phyloP scores from a whole-genome alignment of 2,113 vertebrate species.

The Lycocorax pyrrhopterus region DNA sequence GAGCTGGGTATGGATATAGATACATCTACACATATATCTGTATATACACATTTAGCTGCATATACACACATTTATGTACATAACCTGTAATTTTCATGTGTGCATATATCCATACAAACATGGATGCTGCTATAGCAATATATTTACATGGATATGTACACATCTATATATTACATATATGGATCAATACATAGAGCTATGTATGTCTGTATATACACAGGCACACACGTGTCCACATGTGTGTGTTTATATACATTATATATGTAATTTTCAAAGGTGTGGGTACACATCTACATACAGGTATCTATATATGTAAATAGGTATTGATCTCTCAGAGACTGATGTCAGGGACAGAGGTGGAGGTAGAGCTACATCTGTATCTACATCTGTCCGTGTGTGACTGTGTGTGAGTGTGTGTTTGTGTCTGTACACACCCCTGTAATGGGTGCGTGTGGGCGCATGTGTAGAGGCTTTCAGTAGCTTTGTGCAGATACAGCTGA shows the following conservation, averaged over 20 bases:
- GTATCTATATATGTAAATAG: background rate
- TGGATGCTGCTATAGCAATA: background rate
- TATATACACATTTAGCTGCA: background rate
- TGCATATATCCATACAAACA: background rate
- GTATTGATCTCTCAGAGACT: background rate
- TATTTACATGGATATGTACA: background rate
- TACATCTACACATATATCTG: background rate
- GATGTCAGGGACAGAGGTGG: background rate
- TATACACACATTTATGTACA: background rate
- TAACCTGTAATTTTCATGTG: background rate
- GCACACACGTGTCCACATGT: accelerated
- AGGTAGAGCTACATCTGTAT: background rate
- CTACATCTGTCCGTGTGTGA: background rate
- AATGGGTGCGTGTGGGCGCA: background rate
- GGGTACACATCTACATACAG: background rate
- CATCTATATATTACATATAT: background rate
- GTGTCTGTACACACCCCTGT: background rate
- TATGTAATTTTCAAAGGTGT: background rate
- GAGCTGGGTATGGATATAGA: background rate
- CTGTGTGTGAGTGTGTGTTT: background rate
- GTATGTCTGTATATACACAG: background rate
- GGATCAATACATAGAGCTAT: background rate
- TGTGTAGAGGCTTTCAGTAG: background rate
- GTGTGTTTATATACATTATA: background rate
- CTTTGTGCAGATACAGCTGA: background rate